Evolutionary conservation across 2,113 vertebrate genomes (phyloP), one percentile per base, ranked within the genome.

Genomic region (Grallaria varia): DNA sequence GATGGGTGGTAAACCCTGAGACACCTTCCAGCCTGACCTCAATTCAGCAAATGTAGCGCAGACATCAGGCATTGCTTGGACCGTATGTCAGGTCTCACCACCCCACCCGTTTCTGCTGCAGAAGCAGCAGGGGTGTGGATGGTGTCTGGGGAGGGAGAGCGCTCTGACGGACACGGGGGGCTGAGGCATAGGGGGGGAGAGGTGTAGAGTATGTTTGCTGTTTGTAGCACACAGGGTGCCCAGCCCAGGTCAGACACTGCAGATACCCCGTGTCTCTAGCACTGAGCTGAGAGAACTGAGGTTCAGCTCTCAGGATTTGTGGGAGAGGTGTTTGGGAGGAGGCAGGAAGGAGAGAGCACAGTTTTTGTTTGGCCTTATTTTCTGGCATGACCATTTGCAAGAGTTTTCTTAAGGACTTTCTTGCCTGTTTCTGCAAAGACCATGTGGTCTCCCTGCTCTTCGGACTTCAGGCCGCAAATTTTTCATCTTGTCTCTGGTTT

Each of bases 1-100:
- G 95, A 94, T 92, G 96, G 96, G 93, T 96, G 86, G 88, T 96
- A 96, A 95, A 96, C 95, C 95, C 96, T 96, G 95, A 96, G 96
- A 97, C 95, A 96, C 95, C 95, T 96, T 97, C 93, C 95, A 93
- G 92, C 95, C 95, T 95, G 95, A 96, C 95, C 95, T 97, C 95
- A 95, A 96, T 74, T 95, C 95, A 94, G 96, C 96, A 96, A 88
- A 97, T 96, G 90, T 96, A 96, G 96, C 95, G 68, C 95, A 35
- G 95, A 96, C 89, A 91, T 96, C 93, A 96, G 93, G 95, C 94
- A 95, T 60, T 95, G 95, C 79, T 95, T 84, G 96, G 95, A 96
- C 85, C 44, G 82, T 95, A 88, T 96, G 95, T 95, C 96, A 95
- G 93, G 92, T 93, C 55, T 94, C 83, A 37, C 68, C 52, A 17